Evolutionary conservation across 2,113 vertebrate species (phyloP), one percentile per base, ranked within the genome.

Genomic region (Ammospiza caudacuta): DNA sequence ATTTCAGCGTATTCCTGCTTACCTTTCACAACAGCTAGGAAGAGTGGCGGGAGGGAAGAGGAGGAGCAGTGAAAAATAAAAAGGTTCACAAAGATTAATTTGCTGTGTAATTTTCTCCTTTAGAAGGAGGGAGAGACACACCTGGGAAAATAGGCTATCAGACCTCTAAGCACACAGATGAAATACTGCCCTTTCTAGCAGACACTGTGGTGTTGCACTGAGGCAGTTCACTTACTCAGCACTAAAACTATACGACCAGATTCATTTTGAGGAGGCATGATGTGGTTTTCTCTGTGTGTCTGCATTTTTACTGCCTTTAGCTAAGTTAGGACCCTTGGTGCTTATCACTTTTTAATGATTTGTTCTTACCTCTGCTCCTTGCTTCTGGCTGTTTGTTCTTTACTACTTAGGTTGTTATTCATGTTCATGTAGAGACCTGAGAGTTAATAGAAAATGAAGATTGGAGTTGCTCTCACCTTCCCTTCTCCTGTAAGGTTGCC

Each of bases 321-420:
- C 83, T 83, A 81, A 59, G 64, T 83, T 80, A 93, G 57, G 43
- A 55, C 58, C 63, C 51, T 69, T 90, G 67, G 78, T 90, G 70
- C 90, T 94, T 85, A 84, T 77, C 74, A n/a, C 80, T 86, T 86
- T 87, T 91, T 83, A 87, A 94, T 91, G 88, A 82, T 85, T 90
- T 95, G 78, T 93, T 91, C 88, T 93, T 95, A 67, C 62, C 89
- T 39, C 35, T 87, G 58, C 41, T 92, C 82, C 72, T 90, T 95
- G 94, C 84, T 90, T 89, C 88, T 89, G 47, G 66, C 79, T 77
- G 55, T 93, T 90, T 93, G 78, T 92, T 94, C 85, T 96, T 94
- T 90, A 91, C 69, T 82, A 39, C 87, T 87, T 79, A 51, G 64
- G 61, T 73, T 93, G 39, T 94, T 95, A 89, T 62, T 95, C 49